Evolutionary conservation across 2,888 invertebrate species (phyloP), one percentile per base, ranked within the genome.

Genomic region (Trissoscelio sp.): DNA sequence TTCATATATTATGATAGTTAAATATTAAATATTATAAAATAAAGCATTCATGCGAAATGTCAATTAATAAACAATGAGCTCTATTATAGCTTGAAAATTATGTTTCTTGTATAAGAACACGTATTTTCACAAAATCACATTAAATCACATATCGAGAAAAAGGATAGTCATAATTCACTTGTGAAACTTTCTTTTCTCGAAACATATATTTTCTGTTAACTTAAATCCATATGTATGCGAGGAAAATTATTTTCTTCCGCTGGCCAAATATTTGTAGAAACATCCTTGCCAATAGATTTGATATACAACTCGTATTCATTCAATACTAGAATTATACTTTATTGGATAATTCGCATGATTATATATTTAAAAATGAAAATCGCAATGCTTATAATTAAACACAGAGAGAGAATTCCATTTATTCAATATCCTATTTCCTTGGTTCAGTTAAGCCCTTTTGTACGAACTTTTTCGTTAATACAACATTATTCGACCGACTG

Each of bases 181-280:
- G 74, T 20, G 12, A 48, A 66, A 74, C 66, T 74, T 74, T 74
- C 74, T 74, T 66, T 51, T 75, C 58, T 60, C 22, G 51, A 66
- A 62, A 67, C 67, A 42, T 62, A n/a, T n/a, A 55, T 67, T 60
- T 34, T 34, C 67, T 67, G 75, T 53, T 67, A 58, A 70, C 24
- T 70, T 58, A 31, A 51, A 53, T 24, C 39, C 12, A 51, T 46
- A 16, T 48, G 42, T n/a, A n/a, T 14, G 37, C 24, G 20, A 66
- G 20, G 28, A 42, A 44, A 67, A 75, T 75, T 57, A 67, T 75
- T 64, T 48, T 57, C 66, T 66, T 75, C 22, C 48, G 22, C 12
- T 48, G 16, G 18, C 14, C 39, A 57, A 46, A 37, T 37, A 14
- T 58, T 57, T 44, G n/a, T 66, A 48, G 34, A 2, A 51, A 14